These are phyloP conservation scores for Meleagris gallopavo DNA, from an alignment of 2,113 vertebrate genomes.

Conservation along the genomic window DNA sequence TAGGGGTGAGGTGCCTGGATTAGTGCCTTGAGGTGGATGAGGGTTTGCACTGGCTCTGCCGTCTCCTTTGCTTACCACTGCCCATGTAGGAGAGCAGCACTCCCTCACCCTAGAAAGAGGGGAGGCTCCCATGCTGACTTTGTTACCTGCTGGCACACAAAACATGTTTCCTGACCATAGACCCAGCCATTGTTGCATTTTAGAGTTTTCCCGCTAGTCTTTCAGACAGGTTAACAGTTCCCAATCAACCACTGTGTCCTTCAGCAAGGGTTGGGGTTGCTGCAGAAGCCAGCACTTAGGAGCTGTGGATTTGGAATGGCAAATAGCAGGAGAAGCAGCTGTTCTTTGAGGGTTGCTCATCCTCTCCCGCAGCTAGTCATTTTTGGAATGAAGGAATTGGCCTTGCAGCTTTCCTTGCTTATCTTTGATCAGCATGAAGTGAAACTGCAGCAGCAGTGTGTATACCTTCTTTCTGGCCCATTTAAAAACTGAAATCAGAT, in stretches of 20 bases:
- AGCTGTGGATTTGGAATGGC: constrained; percentile 24
- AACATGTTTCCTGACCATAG: not conserved
- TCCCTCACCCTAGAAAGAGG: not conserved
- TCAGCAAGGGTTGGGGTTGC: not conserved
- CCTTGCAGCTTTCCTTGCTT: constrained; percentile 16
- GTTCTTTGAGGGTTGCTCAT: constrained; percentile 41
- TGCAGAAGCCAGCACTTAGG: not conserved
- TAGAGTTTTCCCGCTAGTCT: not conserved
- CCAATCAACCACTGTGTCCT: not conserved
- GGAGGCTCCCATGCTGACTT: not conserved
- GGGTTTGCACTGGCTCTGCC: constrained; percentile 3
- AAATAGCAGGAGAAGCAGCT: constrained; percentile 13
- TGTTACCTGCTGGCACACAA: not conserved
- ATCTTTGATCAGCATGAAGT: constrained; percentile 28
- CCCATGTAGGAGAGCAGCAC: not conserved
- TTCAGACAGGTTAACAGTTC: not conserved
- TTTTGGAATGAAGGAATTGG: not conserved
- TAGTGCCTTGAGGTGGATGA: constrained; percentile 4
- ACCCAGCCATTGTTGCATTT: not conserved
- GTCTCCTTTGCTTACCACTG: not conserved
- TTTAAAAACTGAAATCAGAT: constrained; percentile 18
- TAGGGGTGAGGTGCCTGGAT: constrained; percentile 49
- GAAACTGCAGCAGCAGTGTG: constrained; percentile 7
- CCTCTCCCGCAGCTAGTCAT: constrained; percentile 31
- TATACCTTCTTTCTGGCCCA: constrained; percentile 16